Base-by-base conservation (phyloP, 2,888 invertebrate genomes). In the Drosophila robusta region DNA sequence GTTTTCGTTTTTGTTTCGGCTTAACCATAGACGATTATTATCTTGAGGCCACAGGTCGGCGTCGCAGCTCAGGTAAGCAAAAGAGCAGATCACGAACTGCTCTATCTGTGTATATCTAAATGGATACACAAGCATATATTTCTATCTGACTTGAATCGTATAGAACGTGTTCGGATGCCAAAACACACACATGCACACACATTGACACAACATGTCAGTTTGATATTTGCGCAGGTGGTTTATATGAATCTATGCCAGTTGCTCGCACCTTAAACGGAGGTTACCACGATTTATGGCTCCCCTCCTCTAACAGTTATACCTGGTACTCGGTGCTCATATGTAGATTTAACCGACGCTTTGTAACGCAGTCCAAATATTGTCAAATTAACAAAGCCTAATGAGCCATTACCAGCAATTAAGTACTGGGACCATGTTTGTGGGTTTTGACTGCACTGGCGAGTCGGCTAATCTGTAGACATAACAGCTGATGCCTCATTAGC, bases 1-100 rank as follows among this genome's bases (percentile, higher is more conserved):
- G 62, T 74, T 70, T 55, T 51, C 64, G 50, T 75, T 75, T 69
- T 60, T 52, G 61, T 68, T 74, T 63, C 39, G 46, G 41, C 57
- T 54, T 66, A 64, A 62, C 55, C 62, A 68, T 66, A 90, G 91
- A 86, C 80, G 91, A 91, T 87, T 89, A 90, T 70, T 92, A 91
- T 89, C 87, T 90, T 73, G 92, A 92, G 89, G 92, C 92, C 82
- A 92, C 92, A 71, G 92, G 92, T 84, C 90, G 91, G 58, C 89
- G 92, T 78, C 90, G 90, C 46, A 92, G 91, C 81, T 91, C 91
- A 91, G 92, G 92, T 92, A 92, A 90, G 89, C 78, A 49, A 73
- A 70, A 61, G 41, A 61, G 41, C 70, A 61, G 41, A 60, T 42
- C 68, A 68, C 64, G 57, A 64, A 51, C 24, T 50, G 38, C n/a